Percentiles rank a stretch among this genome's conserved stretches.
Conservation (phyloP, 2,113 vertebrate species). For the Sterna hirundo region DNA sequence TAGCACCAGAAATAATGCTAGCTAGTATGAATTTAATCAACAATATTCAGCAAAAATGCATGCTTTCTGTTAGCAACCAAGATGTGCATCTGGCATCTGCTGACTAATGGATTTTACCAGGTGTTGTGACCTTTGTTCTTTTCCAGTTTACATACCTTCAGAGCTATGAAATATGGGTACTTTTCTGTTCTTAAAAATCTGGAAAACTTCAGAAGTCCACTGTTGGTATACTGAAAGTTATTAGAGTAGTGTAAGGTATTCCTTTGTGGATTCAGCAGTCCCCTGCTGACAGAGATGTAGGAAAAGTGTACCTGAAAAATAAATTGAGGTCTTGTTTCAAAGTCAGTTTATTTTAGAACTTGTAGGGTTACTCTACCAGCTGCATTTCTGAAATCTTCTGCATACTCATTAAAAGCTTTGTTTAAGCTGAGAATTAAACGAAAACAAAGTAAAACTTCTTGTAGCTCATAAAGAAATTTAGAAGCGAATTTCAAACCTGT, state of each 20-base stretch:
- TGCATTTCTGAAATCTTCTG: not conserved
- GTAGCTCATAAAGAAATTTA: not conserved
- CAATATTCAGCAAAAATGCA: not conserved
- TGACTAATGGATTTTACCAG: not conserved
- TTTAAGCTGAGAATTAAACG: not conserved
- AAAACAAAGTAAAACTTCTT: not conserved
- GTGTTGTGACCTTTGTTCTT: not conserved
- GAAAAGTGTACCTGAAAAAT: not conserved
- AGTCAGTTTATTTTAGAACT: not conserved
- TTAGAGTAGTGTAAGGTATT: not conserved
- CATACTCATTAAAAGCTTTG: not conserved
- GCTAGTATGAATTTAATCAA: not conserved
- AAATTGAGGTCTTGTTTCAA: not conserved
- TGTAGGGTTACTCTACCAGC: not conserved
- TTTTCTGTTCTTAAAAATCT: not conserved
- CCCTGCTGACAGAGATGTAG: not conserved
- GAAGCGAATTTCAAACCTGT: not conserved
- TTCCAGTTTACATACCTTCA: not conserved
- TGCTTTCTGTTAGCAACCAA: not conserved
- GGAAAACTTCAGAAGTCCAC: not conserved
- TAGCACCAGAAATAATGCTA: not conserved
- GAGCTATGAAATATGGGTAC: not conserved
- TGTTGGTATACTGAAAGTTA: not conserved
- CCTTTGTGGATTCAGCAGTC: not conserved
- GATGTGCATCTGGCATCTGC: not conserved